Base-by-base conservation (phyloP, 2,797 vertebrate species). In the Diplodus puntazzo region DNA sequence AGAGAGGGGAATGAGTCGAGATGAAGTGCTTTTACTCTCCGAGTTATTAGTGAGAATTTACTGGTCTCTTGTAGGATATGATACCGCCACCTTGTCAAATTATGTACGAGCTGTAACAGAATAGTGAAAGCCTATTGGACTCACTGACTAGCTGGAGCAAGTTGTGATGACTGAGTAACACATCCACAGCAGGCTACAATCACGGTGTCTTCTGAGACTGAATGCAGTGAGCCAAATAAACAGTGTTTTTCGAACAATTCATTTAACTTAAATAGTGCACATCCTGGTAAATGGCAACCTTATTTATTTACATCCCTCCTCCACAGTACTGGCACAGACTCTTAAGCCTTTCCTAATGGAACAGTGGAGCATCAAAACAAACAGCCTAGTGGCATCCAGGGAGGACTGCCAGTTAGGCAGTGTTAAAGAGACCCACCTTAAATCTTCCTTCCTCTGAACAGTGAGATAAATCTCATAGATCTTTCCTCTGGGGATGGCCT, bases 401-500 rank as follows among this genome's bases (percentile, higher is more conserved):
- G 81, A 88, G 87, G 83, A 87, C 75, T 85, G 91, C 86, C 86
- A 84, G 90, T 87, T 89, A 88, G 69, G 48, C 81, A 79, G 86
- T 69, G 73, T 82, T 83, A 83, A 66, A 80, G 73, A 92, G 93
- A 96, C 97, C 89, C 89, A 99, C 98, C 98, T 98, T 96, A 98
- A 96, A 85, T 99, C 98, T 92, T 99, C 98, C 65, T 97, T 98
- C 94, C 97, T 97, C 95, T 99, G 98, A 92, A 98, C 95, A 3
- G 98, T 98, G 93, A 99, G 96, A 94, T 99, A 99, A 91, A 99
- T 96, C 96, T 99, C 98, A 34, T 99, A 99, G 96, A 99, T 99
- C 96, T 99, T 99, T 69, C 98, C 98, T 82, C 98, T 95, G 27
- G 98, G 98, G 93, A 99, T 99, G 94, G 98, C 98, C 65, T 99